Conservation (phyloP, 2,888 invertebrate species). For the Myopa testacea region DNA sequence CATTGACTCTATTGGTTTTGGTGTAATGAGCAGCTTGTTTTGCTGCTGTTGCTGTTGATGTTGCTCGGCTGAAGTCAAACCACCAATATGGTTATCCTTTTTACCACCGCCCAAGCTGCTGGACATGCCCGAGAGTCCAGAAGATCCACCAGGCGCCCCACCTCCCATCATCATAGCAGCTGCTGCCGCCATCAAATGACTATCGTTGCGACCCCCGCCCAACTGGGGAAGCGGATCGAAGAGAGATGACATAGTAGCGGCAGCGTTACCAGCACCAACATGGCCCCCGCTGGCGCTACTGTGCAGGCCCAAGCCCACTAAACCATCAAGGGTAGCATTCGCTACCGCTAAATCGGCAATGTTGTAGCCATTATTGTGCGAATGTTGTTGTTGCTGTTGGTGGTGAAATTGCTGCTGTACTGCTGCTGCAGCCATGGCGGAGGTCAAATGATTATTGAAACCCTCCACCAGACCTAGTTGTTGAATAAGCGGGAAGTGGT, state of each 20-base stretch:
- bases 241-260: conserved; percentile 57
- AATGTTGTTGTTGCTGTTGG: conserved; percentile 60
- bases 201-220: conserved; percentile 50
- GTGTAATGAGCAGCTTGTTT: conserved; percentile 73
- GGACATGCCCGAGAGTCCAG: conserved; percentile 44
- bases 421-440: conserved; percentile 50
- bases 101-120: conserved; percentile 50
- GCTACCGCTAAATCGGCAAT: conserved; percentile 58
- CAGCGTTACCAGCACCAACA: conserved; percentile 52
- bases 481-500: conserved; percentile 60
- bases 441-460: conserved; percentile 52
- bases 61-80: conserved; percentile 49
- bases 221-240: conserved; percentile 60
- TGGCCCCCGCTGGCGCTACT: conserved; percentile 46
- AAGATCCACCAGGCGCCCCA: conserved; percentile 43
- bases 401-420: conserved; percentile 54
- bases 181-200: conserved; percentile 51
- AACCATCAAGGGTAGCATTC: conserved; percentile 56
- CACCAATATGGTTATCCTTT: conserved; percentile 49
- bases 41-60: conserved; percentile 55
- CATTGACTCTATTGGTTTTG: conserved; percentile 77
- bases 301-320: conserved; percentile 58
- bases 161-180: conserved; percentile 57
- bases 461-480: conserved; percentile 62
- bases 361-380: conserved; percentile 64